Percentiles rank a stretch among this genome's conserved stretches.
These are phyloP conservation scores for Varanus komodoensis DNA, from an alignment of 2,113 vertebrate genomes.

Conservation along the genomic window DNA sequence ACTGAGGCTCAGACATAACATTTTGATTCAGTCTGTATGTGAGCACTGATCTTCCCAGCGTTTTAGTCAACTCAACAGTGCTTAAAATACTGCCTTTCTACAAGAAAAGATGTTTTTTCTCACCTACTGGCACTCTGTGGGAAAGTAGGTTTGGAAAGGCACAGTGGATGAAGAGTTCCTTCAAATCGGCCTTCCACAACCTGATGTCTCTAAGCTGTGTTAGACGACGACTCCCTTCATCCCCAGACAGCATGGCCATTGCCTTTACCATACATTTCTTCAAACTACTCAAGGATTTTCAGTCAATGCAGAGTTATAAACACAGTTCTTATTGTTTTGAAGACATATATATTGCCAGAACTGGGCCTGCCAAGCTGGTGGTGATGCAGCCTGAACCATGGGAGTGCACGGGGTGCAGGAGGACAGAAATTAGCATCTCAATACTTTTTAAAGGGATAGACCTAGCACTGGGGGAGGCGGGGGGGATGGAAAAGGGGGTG, in stretches of 20 bases:
- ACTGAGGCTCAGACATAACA: slow-evolving; percentile 3
- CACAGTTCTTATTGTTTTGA: not conserved
- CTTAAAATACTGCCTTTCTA: slow-evolving; percentile 59
- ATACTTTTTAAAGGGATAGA: not conserved
- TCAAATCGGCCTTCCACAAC: slow-evolving; percentile 61
- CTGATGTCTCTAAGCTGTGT: not conserved
- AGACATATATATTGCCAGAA: not conserved
- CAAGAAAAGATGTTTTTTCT: slow-evolving; percentile 48
- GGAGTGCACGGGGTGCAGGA: not conserved
- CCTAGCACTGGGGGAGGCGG: not conserved
- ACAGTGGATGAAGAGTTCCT: slow-evolving; percentile 77
- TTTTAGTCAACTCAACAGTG: slow-evolving; percentile 36
- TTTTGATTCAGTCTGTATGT: slow-evolving; percentile 40
- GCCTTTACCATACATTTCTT: slow-evolving; percentile 64
- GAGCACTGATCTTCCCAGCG: slow-evolving; percentile 50
- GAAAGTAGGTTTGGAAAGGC: slow-evolving; percentile 57
- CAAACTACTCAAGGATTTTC: slow-evolving; percentile 70
- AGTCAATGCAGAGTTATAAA: slow-evolving; percentile 36
- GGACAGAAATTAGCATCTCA: not conserved
- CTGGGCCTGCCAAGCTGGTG: not conserved
- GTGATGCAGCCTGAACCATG: not conserved
- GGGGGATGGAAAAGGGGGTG: not conserved
- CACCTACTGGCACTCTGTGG: slow-evolving; percentile 41
- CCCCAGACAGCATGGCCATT: not conserved
- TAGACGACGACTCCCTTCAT: slow-evolving; percentile 80